phyloP scores from a whole-genome alignment of 2,113 vertebrate species.

The Bubo bubo region DNA sequence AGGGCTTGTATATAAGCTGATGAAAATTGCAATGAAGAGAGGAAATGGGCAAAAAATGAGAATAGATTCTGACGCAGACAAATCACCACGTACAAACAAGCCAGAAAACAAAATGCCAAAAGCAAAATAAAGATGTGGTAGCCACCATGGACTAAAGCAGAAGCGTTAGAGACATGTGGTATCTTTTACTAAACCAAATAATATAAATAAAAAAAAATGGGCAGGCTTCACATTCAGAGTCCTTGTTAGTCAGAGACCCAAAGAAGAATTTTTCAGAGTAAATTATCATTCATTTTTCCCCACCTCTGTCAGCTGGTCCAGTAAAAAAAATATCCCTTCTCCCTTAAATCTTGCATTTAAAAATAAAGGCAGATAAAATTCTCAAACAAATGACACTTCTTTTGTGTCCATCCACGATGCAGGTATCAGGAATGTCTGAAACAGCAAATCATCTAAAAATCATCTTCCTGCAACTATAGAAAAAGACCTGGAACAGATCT shows the following conservation, averaged over 20 bases:
- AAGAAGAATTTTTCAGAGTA: background rate
- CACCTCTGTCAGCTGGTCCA: background rate
- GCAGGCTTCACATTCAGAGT: background rate
- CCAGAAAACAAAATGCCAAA: constrained; percentile 5
- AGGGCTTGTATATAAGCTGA: constrained; percentile 12
- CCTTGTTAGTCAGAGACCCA: background rate
- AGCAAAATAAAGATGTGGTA: background rate
- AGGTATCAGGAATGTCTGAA: background rate
- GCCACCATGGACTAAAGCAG: background rate
- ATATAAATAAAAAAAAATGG: background rate
- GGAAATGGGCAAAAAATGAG: background rate
- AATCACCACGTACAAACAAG: background rate
- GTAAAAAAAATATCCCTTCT: background rate
- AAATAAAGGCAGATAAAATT: background rate
- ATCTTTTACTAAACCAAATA: background rate
- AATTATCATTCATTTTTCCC: background rate
- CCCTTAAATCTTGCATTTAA: background rate
- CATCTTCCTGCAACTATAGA: background rate
- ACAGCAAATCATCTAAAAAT: background rate
- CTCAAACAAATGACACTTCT: background rate
- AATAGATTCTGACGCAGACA: background rate
- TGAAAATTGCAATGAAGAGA: background rate
- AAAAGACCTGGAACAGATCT: background rate
- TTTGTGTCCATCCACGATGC: background rate
- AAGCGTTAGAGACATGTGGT: background rate